These are phyloP conservation scores for Dendrolimus houi DNA, from an alignment of 2,888 invertebrate species.

Conservation along the genomic window DNA sequence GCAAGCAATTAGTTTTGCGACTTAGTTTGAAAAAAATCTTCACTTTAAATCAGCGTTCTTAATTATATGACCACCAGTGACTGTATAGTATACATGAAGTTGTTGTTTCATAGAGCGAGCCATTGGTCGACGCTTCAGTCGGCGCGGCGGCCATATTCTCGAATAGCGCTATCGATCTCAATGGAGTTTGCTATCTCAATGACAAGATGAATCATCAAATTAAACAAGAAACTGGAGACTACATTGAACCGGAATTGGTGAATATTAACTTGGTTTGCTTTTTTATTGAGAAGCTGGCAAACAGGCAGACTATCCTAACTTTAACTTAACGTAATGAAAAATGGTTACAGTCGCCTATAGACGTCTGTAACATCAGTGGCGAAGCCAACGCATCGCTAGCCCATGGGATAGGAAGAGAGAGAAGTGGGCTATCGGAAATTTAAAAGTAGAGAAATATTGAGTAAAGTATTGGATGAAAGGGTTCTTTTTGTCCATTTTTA, in stretches of 20 bases:
- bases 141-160: conserved; percentile 88
- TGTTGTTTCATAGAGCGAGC: conserved; percentile 36
- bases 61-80: too few relatives aligned
- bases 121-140: conserved; percentile 76
- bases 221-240: conserved; percentile 55
- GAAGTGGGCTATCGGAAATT: too few relatives aligned
- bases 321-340: background rate
- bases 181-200: conserved; percentile 88
- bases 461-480: too few relatives aligned
- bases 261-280: conserved; percentile 4
- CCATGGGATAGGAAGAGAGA: too few relatives aligned
- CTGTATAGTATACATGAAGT: too few relatives aligned
- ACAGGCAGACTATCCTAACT: conserved; percentile 1
- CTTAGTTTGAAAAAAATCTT: too few relatives aligned
- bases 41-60: too few relatives aligned
- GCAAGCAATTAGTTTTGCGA: too few relatives aligned
- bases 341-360: background rate
- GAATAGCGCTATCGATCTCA: conserved; percentile 89
- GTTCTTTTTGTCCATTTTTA: too few relatives aligned
- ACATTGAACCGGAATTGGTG: conserved; percentile 53
- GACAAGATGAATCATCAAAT: conserved; percentile 78
- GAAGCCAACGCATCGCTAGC: too few relatives aligned
- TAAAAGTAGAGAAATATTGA: too few relatives aligned
- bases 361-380: background rate
- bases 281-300: too few relatives aligned